Evolutionary conservation across 2,888 invertebrate species (phyloP).

Genomic region (Trissonchulus sp.): DNA sequence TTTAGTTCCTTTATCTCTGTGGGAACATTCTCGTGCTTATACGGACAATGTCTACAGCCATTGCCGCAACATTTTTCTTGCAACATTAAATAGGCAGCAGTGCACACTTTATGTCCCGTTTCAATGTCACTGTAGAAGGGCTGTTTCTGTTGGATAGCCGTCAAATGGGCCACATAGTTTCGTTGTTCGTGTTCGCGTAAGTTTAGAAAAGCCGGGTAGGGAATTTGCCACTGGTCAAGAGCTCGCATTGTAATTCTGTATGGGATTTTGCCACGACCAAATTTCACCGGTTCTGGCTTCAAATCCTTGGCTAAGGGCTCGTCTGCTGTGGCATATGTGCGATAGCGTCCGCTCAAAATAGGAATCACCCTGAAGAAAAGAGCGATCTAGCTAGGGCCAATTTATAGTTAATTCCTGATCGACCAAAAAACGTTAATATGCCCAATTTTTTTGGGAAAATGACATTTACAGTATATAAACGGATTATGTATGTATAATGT

Average conservation of each 20-base stretch:
- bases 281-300: too few relatives aligned
- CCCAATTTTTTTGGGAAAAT: too few relatives aligned
- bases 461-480: too few relatives aligned
- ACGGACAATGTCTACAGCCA: conserved; percentile 27
- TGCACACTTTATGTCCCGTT: conserved; percentile 7
- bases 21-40: conserved; percentile 23
- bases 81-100: conserved; percentile 5
- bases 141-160: conserved; percentile 9
- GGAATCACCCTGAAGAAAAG: too few relatives aligned
- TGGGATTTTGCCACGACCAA: too few relatives aligned
- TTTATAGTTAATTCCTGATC: too few relatives aligned
- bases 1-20: background rate
- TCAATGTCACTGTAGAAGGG: conserved; percentile 19
- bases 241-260: background rate
- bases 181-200: conserved; percentile 1
- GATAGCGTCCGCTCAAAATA: too few relatives aligned
- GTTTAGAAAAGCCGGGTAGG: background rate
- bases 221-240: background rate
- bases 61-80: conserved; percentile 26
- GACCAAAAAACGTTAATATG: too few relatives aligned
- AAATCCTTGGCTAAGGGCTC: too few relatives aligned
- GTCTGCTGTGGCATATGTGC: too few relatives aligned
- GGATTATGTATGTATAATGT: too few relatives aligned
- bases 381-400: too few relatives aligned
- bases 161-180: conserved; percentile 21